Percentiles rank a stretch among this genome's conserved stretches.
Conservation (phyloP, 2,888 invertebrate species). For the Ephialtes manifestator region DNA sequence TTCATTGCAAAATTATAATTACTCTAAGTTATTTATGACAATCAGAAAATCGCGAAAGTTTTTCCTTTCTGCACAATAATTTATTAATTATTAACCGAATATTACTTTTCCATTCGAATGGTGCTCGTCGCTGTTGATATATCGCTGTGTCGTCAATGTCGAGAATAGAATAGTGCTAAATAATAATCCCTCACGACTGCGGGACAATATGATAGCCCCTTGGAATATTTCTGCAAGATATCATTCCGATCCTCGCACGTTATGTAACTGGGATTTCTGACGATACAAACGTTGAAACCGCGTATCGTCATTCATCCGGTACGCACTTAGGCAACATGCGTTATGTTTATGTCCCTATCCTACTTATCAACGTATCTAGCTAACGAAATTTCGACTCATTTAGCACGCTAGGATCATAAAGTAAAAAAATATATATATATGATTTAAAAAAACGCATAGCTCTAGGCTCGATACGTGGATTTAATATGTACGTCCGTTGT, state of each 20-base stretch:
- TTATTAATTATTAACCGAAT: too few species aligned
- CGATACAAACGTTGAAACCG: conserved; percentile 32
- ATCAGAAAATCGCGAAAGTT: too few species aligned
- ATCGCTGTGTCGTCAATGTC: conserved; percentile 38
- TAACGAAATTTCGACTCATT: conserved; percentile 42
- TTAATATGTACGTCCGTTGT: conserved; percentile 77
- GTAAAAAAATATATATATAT: conserved; percentile 18
- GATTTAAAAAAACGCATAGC: conserved; percentile 64
- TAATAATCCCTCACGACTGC: conserved; percentile 44
- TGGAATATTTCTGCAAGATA: conserved; percentile 53
- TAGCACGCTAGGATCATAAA: conserved; percentile 62
- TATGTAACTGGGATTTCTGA: conserved; percentile 54
- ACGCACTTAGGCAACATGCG: conserved; percentile 63
- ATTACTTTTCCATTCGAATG: too few species aligned
- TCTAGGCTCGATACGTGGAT: conserved; percentile 77
- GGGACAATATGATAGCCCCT: conserved; percentile 28
- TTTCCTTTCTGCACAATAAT: too few species aligned
- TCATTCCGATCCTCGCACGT: conserved; percentile 62
- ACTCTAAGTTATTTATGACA: too few species aligned
- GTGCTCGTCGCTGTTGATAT: neutral
- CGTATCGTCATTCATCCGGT: conserved; percentile 52
- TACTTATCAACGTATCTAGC: conserved; percentile 62
- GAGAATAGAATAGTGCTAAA: conserved; percentile 61
- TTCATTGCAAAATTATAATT: too few species aligned
- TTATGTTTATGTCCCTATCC: conserved; percentile 39